Evolutionary conservation across 2,888 invertebrate species (phyloP), one percentile per base, ranked within the genome.

Genomic region (Lepidochitona cinerea): DNA sequence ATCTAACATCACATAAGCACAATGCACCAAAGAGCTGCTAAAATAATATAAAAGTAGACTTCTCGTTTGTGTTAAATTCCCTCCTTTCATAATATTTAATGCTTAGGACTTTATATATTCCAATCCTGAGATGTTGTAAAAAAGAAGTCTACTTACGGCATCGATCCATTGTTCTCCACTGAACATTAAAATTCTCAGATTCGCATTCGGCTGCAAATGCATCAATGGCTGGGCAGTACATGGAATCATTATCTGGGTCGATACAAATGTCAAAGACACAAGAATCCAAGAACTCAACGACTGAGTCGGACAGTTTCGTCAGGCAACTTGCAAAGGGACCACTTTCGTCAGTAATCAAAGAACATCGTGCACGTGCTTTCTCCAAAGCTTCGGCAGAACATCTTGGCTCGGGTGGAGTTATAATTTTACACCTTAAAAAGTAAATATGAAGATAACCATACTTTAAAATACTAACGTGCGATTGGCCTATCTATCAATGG

Each of bases 251-350:
- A 29, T 59, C 59, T 7, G 59, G 59, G 23, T 14, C 59, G 12
- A 59, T 32, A 26, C 59, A 59, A 14, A 59, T 59, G 32, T 59
- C 59, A 59, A 59, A 59, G 12, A 59, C 32, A 59, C 59, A 59
- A 32, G 59, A 59, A 4, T 23, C 32, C 26, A 59, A 23, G 9
- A 7, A 59, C 4, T 29, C 2, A 26, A 14, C 5, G 4, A 26
- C 59, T 14, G 1, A 4, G 2, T 26, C 26, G 29, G 26, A 4
- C 29, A 59, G 1, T 18, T 2, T 9, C 14, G 59, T 9, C 5
- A 59, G 32, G 32, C 59, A 59, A 29, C 12, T 32, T 14, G 59
- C 59, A 26, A 59, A 59, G 23, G 59, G 59, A 23, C 59, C 59
- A 26, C 59, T 59, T 32, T 59, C 59, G 26, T 59, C 59, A 59